Percentiles rank a stretch among this genome's conserved stretches.
Conservation (phyloP, 1,140 invertebrate species). For the Ips typographus region DNA sequence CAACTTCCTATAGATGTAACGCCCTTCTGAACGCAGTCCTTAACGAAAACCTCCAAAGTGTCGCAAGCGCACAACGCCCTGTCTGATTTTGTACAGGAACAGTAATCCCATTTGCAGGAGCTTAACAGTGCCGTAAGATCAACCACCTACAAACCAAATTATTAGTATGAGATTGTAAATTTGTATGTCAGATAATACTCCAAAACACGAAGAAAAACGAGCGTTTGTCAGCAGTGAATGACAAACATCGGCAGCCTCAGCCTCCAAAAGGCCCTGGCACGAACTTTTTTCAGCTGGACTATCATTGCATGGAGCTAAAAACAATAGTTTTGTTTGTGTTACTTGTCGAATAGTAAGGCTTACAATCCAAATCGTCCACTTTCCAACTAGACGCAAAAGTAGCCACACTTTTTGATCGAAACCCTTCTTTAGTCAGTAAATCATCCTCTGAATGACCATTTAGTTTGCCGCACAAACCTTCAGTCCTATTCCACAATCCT, state of each 20-base stretch:
- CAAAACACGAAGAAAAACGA: slow-evolving; percentile 64
- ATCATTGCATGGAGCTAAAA: slow-evolving; percentile 64
- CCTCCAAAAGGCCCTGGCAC: slow-evolving; percentile 53
- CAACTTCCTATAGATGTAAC: slow-evolving; percentile 64
- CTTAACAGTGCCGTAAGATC: slow-evolving; percentile 59
- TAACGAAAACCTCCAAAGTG: slow-evolving; percentile 73
- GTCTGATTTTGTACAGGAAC: slow-evolving; percentile 62
- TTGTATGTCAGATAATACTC: slow-evolving; percentile 48
- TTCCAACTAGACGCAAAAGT: slow-evolving; percentile 69
- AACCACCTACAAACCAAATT: slow-evolving; percentile 53
- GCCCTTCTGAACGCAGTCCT: slow-evolving; percentile 70
- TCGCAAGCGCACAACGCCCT: slow-evolving; percentile 71
- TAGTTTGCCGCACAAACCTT: slow-evolving; percentile 77
- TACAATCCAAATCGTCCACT: slow-evolving; percentile 64
- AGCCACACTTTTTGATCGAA: slow-evolving; percentile 52
- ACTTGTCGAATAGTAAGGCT: not conserved
- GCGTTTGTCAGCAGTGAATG: slow-evolving; percentile 62
- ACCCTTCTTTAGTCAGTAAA: slow-evolving; percentile 62
- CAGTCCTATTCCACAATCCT: slow-evolving; percentile 73
- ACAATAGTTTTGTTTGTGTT: not conserved
- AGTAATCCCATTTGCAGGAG: slow-evolving; percentile 78
- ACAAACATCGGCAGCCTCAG: slow-evolving; percentile 64
- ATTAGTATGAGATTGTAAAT: not conserved
- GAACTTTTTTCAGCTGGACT: slow-evolving; percentile 55
- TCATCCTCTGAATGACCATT: slow-evolving; percentile 73